phyloP scores from a whole-genome alignment of 2,888 invertebrate species.

The Therioaphis trifolii region DNA sequence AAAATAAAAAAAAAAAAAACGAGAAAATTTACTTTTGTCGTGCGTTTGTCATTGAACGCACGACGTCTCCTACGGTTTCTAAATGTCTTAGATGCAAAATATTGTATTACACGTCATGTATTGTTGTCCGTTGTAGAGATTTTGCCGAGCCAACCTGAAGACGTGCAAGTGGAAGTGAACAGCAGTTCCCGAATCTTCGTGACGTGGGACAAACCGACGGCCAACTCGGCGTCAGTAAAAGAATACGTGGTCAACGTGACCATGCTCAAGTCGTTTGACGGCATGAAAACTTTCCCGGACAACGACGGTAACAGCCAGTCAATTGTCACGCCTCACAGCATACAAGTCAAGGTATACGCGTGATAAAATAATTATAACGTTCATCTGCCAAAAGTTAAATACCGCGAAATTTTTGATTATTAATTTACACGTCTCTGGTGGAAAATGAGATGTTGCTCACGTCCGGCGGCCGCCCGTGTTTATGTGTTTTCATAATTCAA shows the following conservation, averaged over 20 bases:
- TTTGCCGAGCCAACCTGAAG: conserved; percentile 80
- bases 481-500: conserved; percentile 48
- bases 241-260: conserved; percentile 81
- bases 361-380: not conserved
- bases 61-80: not conserved
- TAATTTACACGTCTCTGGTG: not conserved
- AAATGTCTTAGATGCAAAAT: not conserved
- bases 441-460: not conserved
- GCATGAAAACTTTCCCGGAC: too few species aligned
- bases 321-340: too few species aligned
- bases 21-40: not conserved
- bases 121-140: conserved; percentile 72
- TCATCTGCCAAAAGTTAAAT: not conserved
- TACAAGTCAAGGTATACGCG: conserved; percentile 71
- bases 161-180: conserved; percentile 78
- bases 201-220: conserved; percentile 77
- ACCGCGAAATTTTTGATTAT: not conserved
- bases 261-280: conserved; percentile 77
- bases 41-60: not conserved
- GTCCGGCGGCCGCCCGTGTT: not conserved
- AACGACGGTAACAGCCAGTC: too few species aligned
- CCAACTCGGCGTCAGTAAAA: conserved; percentile 75
- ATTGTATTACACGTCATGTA: not conserved
- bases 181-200: conserved; percentile 80
- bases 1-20: not conserved